Conservation (phyloP, 2,113 vertebrate species). For the Felis catus region F.catus_Fca126_mat1.0 CM031418.1:40107501-40108000, state of each 20-base stretch:
- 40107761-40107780: neutral
- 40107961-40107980: neutral
- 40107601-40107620: neutral
- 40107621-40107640: neutral
- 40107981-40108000: neutral
- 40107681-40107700: neutral
- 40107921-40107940: neutral
- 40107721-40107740: neutral
- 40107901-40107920: neutral
- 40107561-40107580: neutral
- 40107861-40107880: neutral
- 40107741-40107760: too few species aligned
- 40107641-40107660: neutral
- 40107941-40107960: neutral
- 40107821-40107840: neutral
- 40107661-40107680: neutral
- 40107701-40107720: neutral
- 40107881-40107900: rapidly evolving
- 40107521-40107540: neutral
- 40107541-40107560: neutral
- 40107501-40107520: neutral
- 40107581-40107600: neutral
- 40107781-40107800: rapidly evolving
- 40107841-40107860: too few species aligned
- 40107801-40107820: neutral